Base-by-base conservation (phyloP, 1,140 invertebrate species). In the Aphis gossypii region DNA sequence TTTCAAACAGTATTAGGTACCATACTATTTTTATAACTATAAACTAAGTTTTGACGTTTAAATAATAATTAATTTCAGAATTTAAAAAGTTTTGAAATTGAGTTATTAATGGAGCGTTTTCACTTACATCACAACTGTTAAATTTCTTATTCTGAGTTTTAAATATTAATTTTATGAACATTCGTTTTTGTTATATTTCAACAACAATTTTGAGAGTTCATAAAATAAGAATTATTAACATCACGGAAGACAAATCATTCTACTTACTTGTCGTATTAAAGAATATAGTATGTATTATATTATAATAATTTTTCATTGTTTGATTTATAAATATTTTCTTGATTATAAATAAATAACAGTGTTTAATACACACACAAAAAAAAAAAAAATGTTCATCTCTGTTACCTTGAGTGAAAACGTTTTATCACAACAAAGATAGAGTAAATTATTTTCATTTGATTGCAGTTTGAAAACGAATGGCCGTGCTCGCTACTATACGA, bases 41-140 rank as follows among this genome's bases (percentile, higher is more conserved):
- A 51, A 46, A 88, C 30, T 21, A 88, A 30, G 30, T 51, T n/a
- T 35, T 51, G 44, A 88, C 20, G 44, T 88, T 51, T 88, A 51
- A 88, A 88, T 88, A 46, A 88, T 88, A 88, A 88, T 88, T 88
- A 88, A 88, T 88, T n/a, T 88, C 0, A 23, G 18, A n/a, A 51
- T 88, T 51, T 51, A 51, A 88, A 88, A 51, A 20, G 30, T 18
- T 25, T 87, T n/a, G 5, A 18, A 38, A 30, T 44, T 41, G 23
- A 48, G 86, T 88, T n/a, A 48, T 88, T 35, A 48, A 87, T n/a
- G 84, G 25, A 87, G 2, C n/a, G 6, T 88, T 88, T 51, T 35
- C 46, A 48, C 86, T n/a, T 30, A 30, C 18, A 20, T 51, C n/a
- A 46, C 6, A 30, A 35, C 46, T n/a, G 30, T 48, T 88, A n/a